Conservation (phyloP, 2,113 vertebrate genomes). For the Mesoclemmys tuberculata region DNA sequence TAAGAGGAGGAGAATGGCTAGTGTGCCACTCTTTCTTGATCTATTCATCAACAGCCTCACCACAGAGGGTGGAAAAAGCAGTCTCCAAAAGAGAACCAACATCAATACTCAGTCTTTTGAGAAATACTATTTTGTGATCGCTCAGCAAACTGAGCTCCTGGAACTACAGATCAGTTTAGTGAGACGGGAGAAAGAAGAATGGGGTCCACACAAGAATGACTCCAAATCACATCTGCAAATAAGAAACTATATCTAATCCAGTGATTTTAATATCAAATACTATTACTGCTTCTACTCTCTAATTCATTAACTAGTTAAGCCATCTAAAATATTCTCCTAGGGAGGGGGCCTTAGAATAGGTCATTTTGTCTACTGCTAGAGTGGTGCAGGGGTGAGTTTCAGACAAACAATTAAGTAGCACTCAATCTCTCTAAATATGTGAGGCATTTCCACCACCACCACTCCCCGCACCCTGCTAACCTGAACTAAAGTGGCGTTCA, state of each 20-base stretch:
- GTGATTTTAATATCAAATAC: not conserved
- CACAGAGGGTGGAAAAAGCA: slow-evolving; percentile 11
- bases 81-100: not conserved
- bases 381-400: not conserved
- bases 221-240: not conserved
- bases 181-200: not conserved
- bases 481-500: not conserved
- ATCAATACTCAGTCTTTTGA: not conserved
- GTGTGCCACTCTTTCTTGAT: not conserved
- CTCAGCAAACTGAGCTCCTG: not conserved
- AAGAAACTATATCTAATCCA: not conserved
- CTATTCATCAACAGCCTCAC: not conserved
- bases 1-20: not conserved
- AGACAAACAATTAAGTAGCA: not conserved
- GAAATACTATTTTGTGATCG: not conserved
- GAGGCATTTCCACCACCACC: not conserved
- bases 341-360: rapidly evolving
- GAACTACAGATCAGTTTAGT: not conserved
- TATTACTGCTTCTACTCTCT: not conserved
- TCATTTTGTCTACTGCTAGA: not conserved
- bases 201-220: not conserved
- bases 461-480: not conserved
- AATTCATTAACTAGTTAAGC: not conserved
- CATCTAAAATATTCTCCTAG: not conserved
- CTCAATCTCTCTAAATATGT: not conserved